Evolutionary conservation across 2,113 vertebrate genomes (phyloP).

Genomic region (Oreotrochilus melanogaster): DNA sequence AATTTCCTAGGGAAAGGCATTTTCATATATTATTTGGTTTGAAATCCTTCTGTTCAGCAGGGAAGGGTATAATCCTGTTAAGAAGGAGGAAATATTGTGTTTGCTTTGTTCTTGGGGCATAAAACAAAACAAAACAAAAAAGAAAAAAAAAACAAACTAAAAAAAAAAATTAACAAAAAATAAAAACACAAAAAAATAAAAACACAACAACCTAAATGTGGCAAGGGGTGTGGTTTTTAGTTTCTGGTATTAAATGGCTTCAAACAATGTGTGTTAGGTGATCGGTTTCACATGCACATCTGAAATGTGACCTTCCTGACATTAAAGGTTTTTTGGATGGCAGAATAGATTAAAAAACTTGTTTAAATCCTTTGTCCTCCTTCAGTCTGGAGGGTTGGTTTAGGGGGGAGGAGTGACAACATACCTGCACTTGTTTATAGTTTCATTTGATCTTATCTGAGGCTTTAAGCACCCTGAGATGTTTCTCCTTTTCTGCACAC

Average conservation of each 20-base stretch:
- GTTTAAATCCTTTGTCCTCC: neutral
- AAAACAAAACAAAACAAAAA: too few species aligned
- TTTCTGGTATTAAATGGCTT: conserved; percentile 35
- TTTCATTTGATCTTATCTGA: conserved; percentile 40
- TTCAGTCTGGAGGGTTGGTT: neutral
- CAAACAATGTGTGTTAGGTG: neutral
- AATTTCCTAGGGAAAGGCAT: neutral
- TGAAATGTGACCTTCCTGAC: conserved; percentile 18
- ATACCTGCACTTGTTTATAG: neutral
- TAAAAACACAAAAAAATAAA: too few species aligned
- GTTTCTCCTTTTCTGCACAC: neutral
- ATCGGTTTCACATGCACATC: neutral
- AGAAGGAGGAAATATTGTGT: neutral
- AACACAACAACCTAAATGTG: neutral
- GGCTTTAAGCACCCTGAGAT: neutral
- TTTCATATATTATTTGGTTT: neutral
- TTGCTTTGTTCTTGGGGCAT: neutral
- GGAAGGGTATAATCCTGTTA: neutral
- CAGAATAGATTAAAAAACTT: neutral
- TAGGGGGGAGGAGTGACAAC: neutral
- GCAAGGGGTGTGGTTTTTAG: neutral
- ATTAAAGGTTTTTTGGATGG: neutral
- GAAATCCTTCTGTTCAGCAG: neutral
- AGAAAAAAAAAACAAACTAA: too few species aligned
- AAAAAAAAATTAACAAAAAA: too few species aligned